phyloP scores from a whole-genome alignment of 2,113 vertebrate species.

The Monarcha castaneiventris region DNA sequence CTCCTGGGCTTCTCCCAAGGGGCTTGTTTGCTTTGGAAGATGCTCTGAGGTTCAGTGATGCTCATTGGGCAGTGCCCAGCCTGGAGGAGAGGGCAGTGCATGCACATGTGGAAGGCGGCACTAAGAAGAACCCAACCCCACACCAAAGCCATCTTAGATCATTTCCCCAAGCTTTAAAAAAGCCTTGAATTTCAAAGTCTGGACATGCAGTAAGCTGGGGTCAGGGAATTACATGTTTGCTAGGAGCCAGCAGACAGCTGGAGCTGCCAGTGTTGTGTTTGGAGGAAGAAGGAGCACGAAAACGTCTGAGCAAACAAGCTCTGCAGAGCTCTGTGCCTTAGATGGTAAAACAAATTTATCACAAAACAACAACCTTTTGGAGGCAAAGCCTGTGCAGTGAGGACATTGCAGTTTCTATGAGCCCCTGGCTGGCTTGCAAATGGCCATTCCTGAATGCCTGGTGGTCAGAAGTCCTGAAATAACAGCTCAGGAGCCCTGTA shows the following conservation, averaged over 20 bases:
- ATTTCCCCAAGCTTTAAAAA: neutral
- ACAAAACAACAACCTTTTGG: conserved; percentile 16
- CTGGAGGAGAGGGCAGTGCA: neutral
- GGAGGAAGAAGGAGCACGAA: conserved; percentile 17
- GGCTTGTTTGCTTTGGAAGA: conserved; percentile 47
- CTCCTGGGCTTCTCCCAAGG: conserved; percentile 24
- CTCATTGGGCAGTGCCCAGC: neutral
- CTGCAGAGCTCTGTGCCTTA: neutral
- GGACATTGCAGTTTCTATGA: neutral
- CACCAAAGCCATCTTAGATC: neutral
- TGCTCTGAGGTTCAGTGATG: neutral
- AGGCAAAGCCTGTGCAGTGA: neutral
- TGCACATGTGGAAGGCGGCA: neutral
- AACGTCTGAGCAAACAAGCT: conserved; percentile 55
- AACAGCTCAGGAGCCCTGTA: neutral
- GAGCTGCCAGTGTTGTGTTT: conserved; percentile 60
- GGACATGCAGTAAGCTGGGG: neutral
- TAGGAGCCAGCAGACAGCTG: conserved; percentile 40
- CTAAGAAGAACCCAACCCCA: neutral
- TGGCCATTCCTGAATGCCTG: neutral
- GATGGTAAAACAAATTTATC: conserved; percentile 43
- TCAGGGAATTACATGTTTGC: neutral
- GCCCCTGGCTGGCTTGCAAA: neutral
- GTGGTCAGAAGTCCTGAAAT: neutral
- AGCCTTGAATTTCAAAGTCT: neutral